Base-by-base conservation (phyloP, 2,888 invertebrate species). In the Stenodema calcarata region DNA sequence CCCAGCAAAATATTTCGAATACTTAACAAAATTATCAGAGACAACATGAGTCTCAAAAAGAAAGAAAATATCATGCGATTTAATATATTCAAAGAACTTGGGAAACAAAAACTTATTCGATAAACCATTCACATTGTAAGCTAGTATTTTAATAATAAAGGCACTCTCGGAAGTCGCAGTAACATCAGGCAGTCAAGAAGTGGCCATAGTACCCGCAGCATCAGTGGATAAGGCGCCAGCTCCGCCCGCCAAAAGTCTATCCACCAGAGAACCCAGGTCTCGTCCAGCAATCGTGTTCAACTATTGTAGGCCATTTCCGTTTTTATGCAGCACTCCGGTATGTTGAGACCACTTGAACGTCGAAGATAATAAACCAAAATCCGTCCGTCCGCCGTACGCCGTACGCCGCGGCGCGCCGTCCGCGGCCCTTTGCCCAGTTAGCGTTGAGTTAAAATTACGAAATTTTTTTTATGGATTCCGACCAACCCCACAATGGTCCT, bases 41-140 rank as follows among this genome's bases (percentile, higher is more conserved):
- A 73, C 30, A 73, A 73, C 35, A 35, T 73, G 73, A 28, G 73
- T 73, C n/a, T 73, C 73, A 30, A 73, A 73, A 35, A 73, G 73
- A 30, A 73, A 73, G 16, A 30, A 73, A 16, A 73, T 73, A 30
- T 73, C 73, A 35, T 73, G 73, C 28, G 11, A 35, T 73, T 73
- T 73, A 35, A 73, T 35, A 73, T 73, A 73, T 73, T 73, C 30
- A 73, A 73, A 73, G 35, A 73, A 30, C 14, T 73, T 73, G 35
- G 73, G 73, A 35, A 73, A 73, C 30, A 54, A 73, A 73, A 35
- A 35, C 35, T 73, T 73, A 73, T 73, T 73, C 2, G 28, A n/a
- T n/a, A n/a, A n/a, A n/a, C n/a, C n/a, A n/a, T n/a, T n/a, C n/a
- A n/a, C n/a, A n/a, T n/a, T n/a, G 16, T 35, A 73, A 35, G 2